These are phyloP conservation scores for Heptascelio sp. DNA, from an alignment of 2,888 invertebrate genomes.

Conservation along the genomic window DNA sequence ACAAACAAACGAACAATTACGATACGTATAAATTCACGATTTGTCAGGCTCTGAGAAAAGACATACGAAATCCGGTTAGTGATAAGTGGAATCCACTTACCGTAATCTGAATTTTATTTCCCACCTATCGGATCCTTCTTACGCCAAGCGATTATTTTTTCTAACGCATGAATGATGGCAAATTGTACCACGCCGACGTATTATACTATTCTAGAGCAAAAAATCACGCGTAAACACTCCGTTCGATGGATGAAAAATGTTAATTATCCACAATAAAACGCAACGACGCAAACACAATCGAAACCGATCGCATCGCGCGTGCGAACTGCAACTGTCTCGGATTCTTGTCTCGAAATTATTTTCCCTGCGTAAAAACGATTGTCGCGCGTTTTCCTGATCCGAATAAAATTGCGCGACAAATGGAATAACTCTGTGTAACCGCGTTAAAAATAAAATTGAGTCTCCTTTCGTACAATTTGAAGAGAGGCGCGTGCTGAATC, in stretches of 20 bases:
- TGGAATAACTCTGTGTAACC: constrained; percentile 57
- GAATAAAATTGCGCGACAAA: constrained; percentile 46
- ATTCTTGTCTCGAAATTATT: constrained; percentile 47
- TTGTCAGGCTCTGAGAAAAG: no score
- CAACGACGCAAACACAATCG: not conserved
- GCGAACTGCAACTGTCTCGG: not conserved
- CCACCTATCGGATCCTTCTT: no score
- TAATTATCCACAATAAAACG: constrained; percentile 1
- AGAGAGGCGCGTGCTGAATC: constrained; percentile 78
- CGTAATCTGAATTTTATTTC: no score
- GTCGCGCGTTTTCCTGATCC: constrained; percentile 36
- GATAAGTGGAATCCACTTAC: no score
- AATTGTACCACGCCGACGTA: no score
- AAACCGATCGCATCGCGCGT: not conserved
- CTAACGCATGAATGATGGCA: no score
- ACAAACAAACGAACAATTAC: no score
- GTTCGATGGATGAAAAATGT: not conserved
- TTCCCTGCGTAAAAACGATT: constrained; percentile 42
- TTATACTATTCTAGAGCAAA: no score
- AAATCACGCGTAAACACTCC: no score
- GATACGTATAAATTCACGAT: no score
- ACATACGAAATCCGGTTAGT: no score
- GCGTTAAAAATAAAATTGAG: constrained; percentile 81
- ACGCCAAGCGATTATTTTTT: no score
- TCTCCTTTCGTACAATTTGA: constrained; percentile 81